phyloP scores from a whole-genome alignment of 2,888 invertebrate genomes.

The Nomada goodeniana region DNA sequence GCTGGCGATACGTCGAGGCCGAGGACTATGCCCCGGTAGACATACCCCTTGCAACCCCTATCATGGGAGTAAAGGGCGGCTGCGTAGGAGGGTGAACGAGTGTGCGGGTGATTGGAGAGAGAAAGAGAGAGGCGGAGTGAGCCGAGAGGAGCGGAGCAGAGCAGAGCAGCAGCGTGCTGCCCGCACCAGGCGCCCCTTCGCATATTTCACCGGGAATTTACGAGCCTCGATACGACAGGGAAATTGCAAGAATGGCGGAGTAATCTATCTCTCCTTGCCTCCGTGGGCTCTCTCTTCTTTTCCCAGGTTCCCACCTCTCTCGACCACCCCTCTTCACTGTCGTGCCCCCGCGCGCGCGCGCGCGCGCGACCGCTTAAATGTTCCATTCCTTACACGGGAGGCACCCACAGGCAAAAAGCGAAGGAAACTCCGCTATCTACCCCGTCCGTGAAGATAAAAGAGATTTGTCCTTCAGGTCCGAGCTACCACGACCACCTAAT shows the following conservation, averaged over 20 bases:
- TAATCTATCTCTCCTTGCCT: slow-evolving; percentile 91
- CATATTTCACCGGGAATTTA: slow-evolving; percentile 95
- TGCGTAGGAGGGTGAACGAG: slow-evolving; percentile 72
- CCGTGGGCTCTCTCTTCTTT: slow-evolving; percentile 79
- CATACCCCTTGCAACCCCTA: slow-evolving; percentile 81
- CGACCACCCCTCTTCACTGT: slow-evolving; percentile 72
- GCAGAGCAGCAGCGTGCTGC: slow-evolving; percentile 83
- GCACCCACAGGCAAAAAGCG: slow-evolving; percentile 34
- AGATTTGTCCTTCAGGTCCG: slow-evolving; percentile 80
- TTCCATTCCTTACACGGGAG: slow-evolving; percentile 10
- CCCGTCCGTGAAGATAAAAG: slow-evolving; percentile 77
- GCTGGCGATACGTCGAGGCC: slow-evolving; percentile 64
- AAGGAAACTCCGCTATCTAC: slow-evolving; percentile 77
- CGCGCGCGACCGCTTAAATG: slow-evolving; percentile 32
- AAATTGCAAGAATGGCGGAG: slow-evolving; percentile 97
- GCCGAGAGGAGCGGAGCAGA: slow-evolving; percentile 74
- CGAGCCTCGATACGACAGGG: slow-evolving; percentile 96
- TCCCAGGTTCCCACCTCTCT: slow-evolving; percentile 77
- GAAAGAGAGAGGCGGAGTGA: slow-evolving; percentile 62
- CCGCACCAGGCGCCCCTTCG: slow-evolving; percentile 85
- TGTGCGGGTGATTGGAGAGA: slow-evolving; percentile 77
- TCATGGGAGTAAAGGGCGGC: slow-evolving; percentile 75
- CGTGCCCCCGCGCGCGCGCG: slow-evolving; percentile 47
- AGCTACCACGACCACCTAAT: slow-evolving; percentile 78
- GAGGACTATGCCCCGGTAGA: slow-evolving; percentile 68